These are phyloP conservation scores for Triplophysa yarkandensis DNA, from an alignment of 2,797 vertebrate genomes.

Conservation along the genomic window DNA sequence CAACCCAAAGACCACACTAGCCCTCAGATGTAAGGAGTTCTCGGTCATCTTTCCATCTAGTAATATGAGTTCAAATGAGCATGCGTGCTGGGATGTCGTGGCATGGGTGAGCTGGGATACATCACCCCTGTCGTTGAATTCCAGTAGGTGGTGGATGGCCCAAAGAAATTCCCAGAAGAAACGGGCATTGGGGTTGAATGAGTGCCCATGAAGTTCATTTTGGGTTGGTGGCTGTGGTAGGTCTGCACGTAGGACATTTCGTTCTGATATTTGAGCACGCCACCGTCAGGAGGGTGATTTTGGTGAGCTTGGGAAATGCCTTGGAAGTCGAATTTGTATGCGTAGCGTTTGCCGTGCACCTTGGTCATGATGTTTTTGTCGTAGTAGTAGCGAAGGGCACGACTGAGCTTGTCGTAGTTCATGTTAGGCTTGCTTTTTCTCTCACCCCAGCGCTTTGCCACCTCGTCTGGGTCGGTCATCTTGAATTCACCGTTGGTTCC, in stretches of 20 bases:
- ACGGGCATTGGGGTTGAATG: slow-evolving; percentile 74
- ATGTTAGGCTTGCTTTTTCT: slow-evolving; percentile 81
- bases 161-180: slow-evolving; percentile 73
- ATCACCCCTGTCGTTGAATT: slow-evolving; percentile 75
- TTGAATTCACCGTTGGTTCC: slow-evolving; percentile 86
- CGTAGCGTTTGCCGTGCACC: slow-evolving; percentile 85
- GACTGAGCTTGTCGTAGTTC: slow-evolving; percentile 80
- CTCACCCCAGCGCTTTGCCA: slow-evolving; percentile 85
- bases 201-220: slow-evolving; percentile 79
- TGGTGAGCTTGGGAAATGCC: slow-evolving; percentile 85
- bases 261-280: slow-evolving; percentile 75
- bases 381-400: slow-evolving; percentile 85
- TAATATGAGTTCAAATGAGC: slow-evolving; percentile 79
- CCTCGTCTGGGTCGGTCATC: slow-evolving; percentile 86
- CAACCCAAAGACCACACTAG: neutral
- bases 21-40: slow-evolving; percentile 9
- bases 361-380: slow-evolving; percentile 91
- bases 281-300: slow-evolving; percentile 71
- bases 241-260: slow-evolving; percentile 74
- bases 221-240: slow-evolving; percentile 84
- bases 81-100: slow-evolving; percentile 74
- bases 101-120: slow-evolving; percentile 75
- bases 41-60: slow-evolving; percentile 53
- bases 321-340: slow-evolving; percentile 88
- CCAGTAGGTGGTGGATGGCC: slow-evolving; percentile 74